A percentile compares a stretch with the other conserved stretches of the same genome.
phyloP scores from a whole-genome alignment of 2,888 invertebrate genomes.

The Chelonus formosanus region DNA sequence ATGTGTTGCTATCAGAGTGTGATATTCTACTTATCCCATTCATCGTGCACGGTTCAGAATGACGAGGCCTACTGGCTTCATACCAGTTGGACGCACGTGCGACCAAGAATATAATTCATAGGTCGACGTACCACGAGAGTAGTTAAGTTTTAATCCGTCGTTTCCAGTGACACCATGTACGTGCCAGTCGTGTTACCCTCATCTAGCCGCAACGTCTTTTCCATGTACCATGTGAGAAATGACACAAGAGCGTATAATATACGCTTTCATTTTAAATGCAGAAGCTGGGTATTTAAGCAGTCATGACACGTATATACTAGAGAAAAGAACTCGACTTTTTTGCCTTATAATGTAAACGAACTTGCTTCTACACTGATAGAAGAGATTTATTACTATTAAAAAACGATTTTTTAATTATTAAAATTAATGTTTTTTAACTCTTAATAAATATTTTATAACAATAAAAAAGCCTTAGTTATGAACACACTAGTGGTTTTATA shows the following conservation, averaged over 20 bases:
- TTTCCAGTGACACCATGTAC: constrained; percentile 37
- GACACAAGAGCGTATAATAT: constrained; percentile 26
- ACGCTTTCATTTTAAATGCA: constrained; percentile 35
- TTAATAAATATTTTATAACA: too few species aligned
- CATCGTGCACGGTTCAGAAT: constrained; percentile 10
- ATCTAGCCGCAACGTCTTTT: constrained; percentile 1
- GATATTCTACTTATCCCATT: constrained; percentile 6
- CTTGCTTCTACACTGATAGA: too few species aligned
- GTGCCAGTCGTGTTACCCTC: not conserved
- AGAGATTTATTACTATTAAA: too few species aligned
- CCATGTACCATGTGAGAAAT: constrained; percentile 19
- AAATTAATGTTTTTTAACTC: too few species aligned
- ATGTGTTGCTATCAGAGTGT: constrained; percentile 32
- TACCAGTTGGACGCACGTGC: constrained; percentile 16
- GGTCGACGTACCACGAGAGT: constrained; percentile 25
- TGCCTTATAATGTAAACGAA: constrained; percentile 13
- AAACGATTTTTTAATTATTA: too few species aligned
- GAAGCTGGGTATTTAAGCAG: constrained; percentile 25
- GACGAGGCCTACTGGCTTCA: constrained; percentile 14
- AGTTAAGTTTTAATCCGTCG: constrained; percentile 47
- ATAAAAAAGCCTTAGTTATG: too few species aligned
- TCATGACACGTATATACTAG: constrained; percentile 19
- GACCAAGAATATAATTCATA: constrained; percentile 30
- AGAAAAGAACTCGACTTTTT: constrained; percentile 3
- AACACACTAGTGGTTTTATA: too few species aligned